Base-by-base conservation (phyloP, 2,113 vertebrate genomes). In the Embiotoca jacksoni region DNA sequence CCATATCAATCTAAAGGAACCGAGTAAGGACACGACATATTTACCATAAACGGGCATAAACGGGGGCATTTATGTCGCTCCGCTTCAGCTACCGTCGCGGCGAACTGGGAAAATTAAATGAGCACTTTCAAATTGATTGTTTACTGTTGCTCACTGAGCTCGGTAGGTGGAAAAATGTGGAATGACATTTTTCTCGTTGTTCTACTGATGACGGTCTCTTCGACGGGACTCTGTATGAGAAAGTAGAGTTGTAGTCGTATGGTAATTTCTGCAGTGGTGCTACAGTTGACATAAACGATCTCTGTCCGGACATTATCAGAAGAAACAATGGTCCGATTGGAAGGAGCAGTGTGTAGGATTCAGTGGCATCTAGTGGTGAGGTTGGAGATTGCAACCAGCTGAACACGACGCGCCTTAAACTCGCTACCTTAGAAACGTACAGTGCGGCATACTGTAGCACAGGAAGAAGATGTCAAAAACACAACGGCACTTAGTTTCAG, bases 21-120 rank as follows among this genome's bases (percentile, higher is more conserved):
- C 2, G 8, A 35, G 52, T 54, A 8, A 55, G 11, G 33, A 75
- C 46, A 36, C 35, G 30, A 47, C 47, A 70, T 47, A 23, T 87
- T 80, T 59, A 50, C 33, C 58, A 54, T 65, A 62, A 84, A 81
- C 53, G 35, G 50, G 11, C 58, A 54, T 65, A 62, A 84, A 81
- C 53, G 35, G 50, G 11, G n/a, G 13, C 16, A 5, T 77, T 77
- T 76, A 56, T 32, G 50, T 50, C 49, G 2, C 59, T 6, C 55
- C 73, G 47, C 31, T 33, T 50, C 58, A 54, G 71, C 78, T 36
- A 1, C 46, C 39, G 68, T 46, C 10, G 47, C 73, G 47, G 70
- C 35, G n/a, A 77, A 72, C 75, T 81, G 54, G 65, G 75, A 35
- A 66, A 60, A 80, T 75, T 36, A 52, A 84, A 84, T 63, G 57